Percentiles rank a stretch among this genome's conserved stretches.
Conservation (phyloP, 2,113 vertebrate species). For the Seriola rivoliana region DNA sequence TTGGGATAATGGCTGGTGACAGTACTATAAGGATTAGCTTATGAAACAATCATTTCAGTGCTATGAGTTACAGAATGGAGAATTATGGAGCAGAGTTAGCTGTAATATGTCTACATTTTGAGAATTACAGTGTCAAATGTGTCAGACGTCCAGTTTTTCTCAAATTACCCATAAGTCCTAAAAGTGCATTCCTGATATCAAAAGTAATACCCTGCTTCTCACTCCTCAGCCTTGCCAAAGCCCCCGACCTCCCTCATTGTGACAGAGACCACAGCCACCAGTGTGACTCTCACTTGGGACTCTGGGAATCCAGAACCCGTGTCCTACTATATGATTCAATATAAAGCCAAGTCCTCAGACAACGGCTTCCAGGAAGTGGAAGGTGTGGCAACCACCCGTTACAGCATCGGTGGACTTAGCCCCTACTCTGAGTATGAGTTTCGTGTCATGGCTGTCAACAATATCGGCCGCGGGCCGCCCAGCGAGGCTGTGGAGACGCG, state of each 20-base stretch:
- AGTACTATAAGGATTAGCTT: constrained; percentile 41
- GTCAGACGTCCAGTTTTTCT: constrained; percentile 34
- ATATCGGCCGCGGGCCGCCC: constrained; percentile 93
- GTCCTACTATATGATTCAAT: constrained; percentile 96
- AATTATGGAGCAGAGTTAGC: constrained; percentile 32
- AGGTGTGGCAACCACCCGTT: constrained; percentile 94
- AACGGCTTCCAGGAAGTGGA: constrained; percentile 94
- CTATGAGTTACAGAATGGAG: constrained; percentile 28
- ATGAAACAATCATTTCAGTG: constrained; percentile 46
- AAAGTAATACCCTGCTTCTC: constrained; percentile 39
- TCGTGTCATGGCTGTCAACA: constrained; percentile 93
- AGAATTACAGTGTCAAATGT: constrained; percentile 17
- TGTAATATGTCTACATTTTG: constrained; percentile 8
- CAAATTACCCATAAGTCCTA: constrained; percentile 9
- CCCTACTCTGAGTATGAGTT: constrained; percentile 96
- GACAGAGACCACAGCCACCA: constrained; percentile 96
- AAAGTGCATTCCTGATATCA: constrained; percentile 4
- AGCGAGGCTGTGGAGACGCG: constrained; percentile 91
- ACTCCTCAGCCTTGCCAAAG: constrained; percentile 90
- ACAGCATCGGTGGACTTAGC: constrained; percentile 96
- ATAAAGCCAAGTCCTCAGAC: constrained; percentile 88
- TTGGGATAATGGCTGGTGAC: constrained; percentile 47
- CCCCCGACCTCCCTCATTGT: constrained; percentile 91
- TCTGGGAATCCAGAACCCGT: constrained; percentile 94
- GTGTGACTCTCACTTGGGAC: constrained; percentile 96